Conservation (phyloP, 2,113 vertebrate species). For the Pterocles gutturalis region DNA sequence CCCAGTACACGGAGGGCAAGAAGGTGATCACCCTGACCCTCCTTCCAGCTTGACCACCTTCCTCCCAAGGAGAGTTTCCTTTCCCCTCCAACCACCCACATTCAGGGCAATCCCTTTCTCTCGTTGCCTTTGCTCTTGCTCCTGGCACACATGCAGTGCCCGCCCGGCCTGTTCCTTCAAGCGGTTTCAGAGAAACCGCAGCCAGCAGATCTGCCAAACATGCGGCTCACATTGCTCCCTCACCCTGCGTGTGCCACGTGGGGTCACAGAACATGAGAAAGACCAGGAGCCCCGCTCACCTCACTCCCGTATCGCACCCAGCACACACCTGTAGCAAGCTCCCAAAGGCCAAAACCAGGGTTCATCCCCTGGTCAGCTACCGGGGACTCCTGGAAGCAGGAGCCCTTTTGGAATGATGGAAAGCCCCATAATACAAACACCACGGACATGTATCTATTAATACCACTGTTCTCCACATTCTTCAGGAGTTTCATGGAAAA, state of each 20-base stretch:
- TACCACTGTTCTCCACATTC: background rate
- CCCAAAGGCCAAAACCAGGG: background rate
- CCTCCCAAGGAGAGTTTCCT: background rate
- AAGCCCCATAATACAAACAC: background rate
- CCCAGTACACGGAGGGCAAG: background rate
- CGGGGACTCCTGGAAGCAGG: background rate
- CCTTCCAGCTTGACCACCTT: background rate
- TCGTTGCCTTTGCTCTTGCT: background rate
- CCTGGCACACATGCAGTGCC: fast-evolving
- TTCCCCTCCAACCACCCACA: background rate
- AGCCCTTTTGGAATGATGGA: fast-evolving
- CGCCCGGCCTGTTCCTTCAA: background rate
- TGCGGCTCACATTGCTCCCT: background rate
- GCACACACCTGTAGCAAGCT: background rate
- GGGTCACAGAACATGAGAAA: background rate
- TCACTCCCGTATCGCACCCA: background rate
- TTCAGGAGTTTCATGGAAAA: background rate
- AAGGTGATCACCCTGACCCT: background rate
- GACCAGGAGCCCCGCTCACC: background rate
- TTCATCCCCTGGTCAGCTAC: background rate
- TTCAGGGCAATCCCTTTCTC: background rate
- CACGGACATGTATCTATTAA: fast-evolving
- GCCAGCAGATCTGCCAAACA: background rate
- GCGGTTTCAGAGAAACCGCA: background rate
- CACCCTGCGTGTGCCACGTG: fast-evolving